phyloP scores from a whole-genome alignment of 1,140 invertebrate genomes.

The Trichonephila clavata region DNA sequence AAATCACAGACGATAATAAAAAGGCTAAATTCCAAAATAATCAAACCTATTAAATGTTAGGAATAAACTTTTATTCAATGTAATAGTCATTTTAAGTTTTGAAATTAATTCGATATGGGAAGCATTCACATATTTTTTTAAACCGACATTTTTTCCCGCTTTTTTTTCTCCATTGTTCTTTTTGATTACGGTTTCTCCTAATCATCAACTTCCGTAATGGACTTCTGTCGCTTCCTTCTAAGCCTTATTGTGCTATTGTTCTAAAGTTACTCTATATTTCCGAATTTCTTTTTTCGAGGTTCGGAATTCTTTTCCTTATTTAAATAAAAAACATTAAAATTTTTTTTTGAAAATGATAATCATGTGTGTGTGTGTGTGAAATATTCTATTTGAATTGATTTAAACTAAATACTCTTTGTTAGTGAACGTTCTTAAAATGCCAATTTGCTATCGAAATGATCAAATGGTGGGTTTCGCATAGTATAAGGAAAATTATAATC shows the following conservation, averaged over 20 bases:
- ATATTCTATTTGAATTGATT: no score
- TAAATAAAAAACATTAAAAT: background rate
- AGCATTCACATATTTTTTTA: background rate
- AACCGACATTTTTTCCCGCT: background rate
- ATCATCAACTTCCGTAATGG: background rate
- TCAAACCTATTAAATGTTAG: background rate
- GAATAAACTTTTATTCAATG: background rate
- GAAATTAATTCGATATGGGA: background rate
- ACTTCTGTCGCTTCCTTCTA: constrained; percentile 3
- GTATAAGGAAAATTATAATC: no score
- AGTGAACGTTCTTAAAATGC: no score
- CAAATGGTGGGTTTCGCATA: no score
- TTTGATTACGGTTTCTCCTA: background rate
- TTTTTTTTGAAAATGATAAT: background rate
- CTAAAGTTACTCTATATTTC: background rate
- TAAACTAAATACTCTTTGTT: no score
- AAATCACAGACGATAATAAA: background rate
- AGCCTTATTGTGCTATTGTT: constrained; percentile 17
- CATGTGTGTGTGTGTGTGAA: no score
- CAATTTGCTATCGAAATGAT: no score
- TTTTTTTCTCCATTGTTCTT: background rate
- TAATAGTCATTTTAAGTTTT: background rate
- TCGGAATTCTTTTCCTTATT: background rate
- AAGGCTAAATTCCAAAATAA: background rate
- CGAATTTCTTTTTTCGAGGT: background rate